phyloP scores from a whole-genome alignment of 2,888 invertebrate genomes.

The Encarsia formosa region DNA sequence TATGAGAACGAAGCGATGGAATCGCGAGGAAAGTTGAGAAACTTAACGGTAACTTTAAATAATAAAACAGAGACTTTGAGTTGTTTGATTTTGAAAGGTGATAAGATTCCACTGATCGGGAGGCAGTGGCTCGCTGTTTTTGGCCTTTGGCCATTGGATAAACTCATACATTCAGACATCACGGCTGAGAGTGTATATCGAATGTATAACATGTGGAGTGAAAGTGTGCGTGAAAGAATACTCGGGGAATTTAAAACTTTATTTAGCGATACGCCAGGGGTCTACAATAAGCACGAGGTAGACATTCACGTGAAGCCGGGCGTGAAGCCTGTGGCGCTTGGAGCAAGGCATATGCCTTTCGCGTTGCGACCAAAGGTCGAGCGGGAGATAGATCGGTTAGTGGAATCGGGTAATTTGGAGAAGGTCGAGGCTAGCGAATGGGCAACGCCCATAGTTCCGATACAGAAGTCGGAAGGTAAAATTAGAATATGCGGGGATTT shows the following conservation, averaged over 20 bases:
- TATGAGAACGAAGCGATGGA: slow-evolving; percentile 13
- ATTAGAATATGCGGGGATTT: slow-evolving; percentile 22
- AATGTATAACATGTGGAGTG: slow-evolving; percentile 1
- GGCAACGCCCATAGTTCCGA: slow-evolving; percentile 25
- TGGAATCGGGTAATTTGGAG: slow-evolving; percentile 28
- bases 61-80: slow-evolving; percentile 1
- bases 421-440: slow-evolving; percentile 27
- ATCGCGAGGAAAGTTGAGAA: slow-evolving; percentile 8
- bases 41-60: slow-evolving; percentile 1
- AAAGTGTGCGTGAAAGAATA: slow-evolving; percentile 5
- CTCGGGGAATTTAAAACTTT: slow-evolving; percentile 7
- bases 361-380: slow-evolving; percentile 18
- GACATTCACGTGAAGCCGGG: slow-evolving; percentile 19
- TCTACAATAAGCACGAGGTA: slow-evolving; percentile 16
- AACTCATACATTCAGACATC: slow-evolving; percentile 2
- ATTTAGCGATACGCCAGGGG: slow-evolving; percentile 17
- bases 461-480: slow-evolving; percentile 22
- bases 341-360: slow-evolving; percentile 16
- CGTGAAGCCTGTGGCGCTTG: slow-evolving; percentile 12
- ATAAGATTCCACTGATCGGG: slow-evolving; percentile 17
- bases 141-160: slow-evolving; percentile 22
- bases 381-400: slow-evolving; percentile 8
- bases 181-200: not conserved
- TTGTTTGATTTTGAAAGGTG: slow-evolving; percentile 19
- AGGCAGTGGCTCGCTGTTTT: slow-evolving; percentile 9